Evolutionary conservation across 2,113 vertebrate species (phyloP), one percentile per base, ranked within the genome.

Genomic region (Nibea albiflora): DNA sequence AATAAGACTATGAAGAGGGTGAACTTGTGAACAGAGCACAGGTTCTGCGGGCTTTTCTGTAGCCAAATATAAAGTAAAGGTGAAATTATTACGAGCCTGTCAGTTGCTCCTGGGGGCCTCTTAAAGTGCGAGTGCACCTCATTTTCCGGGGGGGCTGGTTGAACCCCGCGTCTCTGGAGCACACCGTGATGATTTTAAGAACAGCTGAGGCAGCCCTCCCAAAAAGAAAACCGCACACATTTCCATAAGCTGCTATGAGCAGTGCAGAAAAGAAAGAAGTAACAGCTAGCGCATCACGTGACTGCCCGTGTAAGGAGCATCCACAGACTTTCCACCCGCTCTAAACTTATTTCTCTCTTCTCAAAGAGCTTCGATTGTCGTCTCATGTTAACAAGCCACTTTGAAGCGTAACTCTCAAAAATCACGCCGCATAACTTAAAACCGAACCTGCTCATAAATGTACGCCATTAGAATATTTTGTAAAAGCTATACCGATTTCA

Each of bases 11-110:
- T 83, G 58, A 85, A 60, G 46, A 35, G 62, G 19, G 8, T 57
- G 63, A 73, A 70, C 62, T 7, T 26, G 28, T 58, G 65, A 76
- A 53, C 58, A 39, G n/a, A 84, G 44, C 47, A 8, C 35, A 26
- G 68, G 14, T 69, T 80, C 76, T 67, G 14, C 24, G 58, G 52
- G 71, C 15, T 39, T 76, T 73, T 80, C 49, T 56, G 73, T 53
- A 44, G 54, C 73, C 26, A 73, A 85, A 84, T 63, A 84, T 63
- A 78, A 85, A 86, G 72, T 60, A 85, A 72, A 89, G 87, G 84
- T 85, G 84, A 82, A 88, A 78, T 85, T 64, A 84, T 81, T 70
- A 79, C 11, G 24, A 84, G 28, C 9, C n/a, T 5, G 58, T 17
- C 54, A 57, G 65, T 19, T 6, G 50, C 76, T 85, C 85, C 90